Evolutionary conservation across 2,797 vertebrate genomes (phyloP), one percentile per base, ranked within the genome.

Genomic region (Micropoecilia bifurca): DNA sequence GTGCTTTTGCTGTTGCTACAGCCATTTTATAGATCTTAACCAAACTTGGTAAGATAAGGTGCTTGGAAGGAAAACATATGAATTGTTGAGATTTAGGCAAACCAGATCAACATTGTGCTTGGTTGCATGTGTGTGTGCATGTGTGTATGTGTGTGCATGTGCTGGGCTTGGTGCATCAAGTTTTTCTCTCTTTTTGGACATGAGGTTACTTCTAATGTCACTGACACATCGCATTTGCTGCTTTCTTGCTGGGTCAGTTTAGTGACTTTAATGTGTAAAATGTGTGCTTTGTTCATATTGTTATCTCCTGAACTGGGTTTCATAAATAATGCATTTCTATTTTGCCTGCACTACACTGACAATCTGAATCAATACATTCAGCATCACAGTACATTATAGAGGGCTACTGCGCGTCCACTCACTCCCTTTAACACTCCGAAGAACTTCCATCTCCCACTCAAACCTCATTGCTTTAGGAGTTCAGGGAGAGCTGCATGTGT

Each of bases 401-500:
- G 72, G 75, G 66, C 85, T 81, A 78, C 73, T 47, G 12, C 80
- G 79, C 71, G 75, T 61, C 73, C 30, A 57, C 66, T 59, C 18
- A 71, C 33, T 72, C 28, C 74, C 72, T 61, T 79, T 73, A 68
- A 41, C 61, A 68, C 4, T 45, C 59, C 41, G 68, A 81, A 80
- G 82, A 75, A 73, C 45, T 50, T 46, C 39, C 76, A 28, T 59
- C 75, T 57, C 73, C 69, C 71, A 79, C 73, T 79, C 79, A 61
- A 80, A 91, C 73, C 71, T 81, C 25, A 82, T 59, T 85, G 78
- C 43, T 76, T 85, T 75, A 12, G 0, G 6, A 63, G 18, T 55
- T 79, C 61, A 28, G 0, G 25, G 79, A 83, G 80, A 73, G 75
- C 79, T 84, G 81, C 53, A 22, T 79, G 82, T 88, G 90, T 85